Conservation (phyloP, 2,113 vertebrate species). For the Cisticola juncidis region DNA sequence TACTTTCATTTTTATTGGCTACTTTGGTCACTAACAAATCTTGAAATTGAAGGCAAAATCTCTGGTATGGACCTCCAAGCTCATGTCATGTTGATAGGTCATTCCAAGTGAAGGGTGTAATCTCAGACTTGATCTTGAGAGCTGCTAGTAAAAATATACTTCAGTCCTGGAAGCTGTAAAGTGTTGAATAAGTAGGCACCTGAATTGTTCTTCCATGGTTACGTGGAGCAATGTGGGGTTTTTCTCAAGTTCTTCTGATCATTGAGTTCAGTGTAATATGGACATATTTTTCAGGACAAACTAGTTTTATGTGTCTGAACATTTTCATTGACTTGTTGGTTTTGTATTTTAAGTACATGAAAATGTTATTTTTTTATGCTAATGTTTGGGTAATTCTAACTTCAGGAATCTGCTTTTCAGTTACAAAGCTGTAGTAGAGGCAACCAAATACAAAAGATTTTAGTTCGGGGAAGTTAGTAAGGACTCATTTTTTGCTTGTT, state of each 20-base stretch:
- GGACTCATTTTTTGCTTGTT: neutral
- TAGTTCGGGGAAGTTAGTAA: neutral
- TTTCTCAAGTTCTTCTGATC: neutral
- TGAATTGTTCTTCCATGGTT: neutral
- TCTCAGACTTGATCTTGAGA: neutral
- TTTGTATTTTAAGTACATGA: neutral
- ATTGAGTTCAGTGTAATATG: neutral
- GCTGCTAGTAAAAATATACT: neutral
- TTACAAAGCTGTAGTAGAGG: neutral
- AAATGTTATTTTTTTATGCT: neutral
- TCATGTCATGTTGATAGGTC: neutral
- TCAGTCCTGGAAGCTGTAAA: neutral
- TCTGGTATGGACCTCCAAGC: neutral
- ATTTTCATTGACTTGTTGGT: neutral
- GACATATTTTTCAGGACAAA: neutral
- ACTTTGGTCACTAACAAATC: neutral
- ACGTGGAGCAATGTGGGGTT: neutral
- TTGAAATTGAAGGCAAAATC: neutral
- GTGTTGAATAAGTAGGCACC: neutral
- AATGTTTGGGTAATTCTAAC: neutral
- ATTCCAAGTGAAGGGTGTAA: neutral
- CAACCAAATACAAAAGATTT: neutral
- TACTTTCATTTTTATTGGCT: neutral
- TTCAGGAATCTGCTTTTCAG: neutral
- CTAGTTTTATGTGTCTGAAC: neutral